A percentile compares a stretch with the other conserved stretches of the same genome.
Evolutionary conservation across 1,140 invertebrate species (phyloP).

Genomic region (Aphelenchoides fujianensis): DNA sequence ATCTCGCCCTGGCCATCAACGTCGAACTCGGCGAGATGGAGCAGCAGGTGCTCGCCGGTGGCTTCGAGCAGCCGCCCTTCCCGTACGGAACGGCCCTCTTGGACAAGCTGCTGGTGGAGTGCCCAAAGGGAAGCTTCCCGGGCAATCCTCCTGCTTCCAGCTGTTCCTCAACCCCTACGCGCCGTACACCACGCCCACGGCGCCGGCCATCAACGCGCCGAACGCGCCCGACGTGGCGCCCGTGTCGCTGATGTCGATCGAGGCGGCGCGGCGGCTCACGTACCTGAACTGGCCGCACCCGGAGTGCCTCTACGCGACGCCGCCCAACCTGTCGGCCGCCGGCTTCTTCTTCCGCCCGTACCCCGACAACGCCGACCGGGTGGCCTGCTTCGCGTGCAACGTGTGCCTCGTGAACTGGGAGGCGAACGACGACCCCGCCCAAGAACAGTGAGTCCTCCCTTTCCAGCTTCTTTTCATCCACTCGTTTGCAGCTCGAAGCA

Average conservation of each 20-base stretch:
- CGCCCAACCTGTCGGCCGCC: slow-evolving; percentile 89
- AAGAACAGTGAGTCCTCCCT: slow-evolving; percentile 33
- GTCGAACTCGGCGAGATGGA: background rate
- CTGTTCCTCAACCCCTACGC: background rate
- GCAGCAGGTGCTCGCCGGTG: too few relatives aligned
- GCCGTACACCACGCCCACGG: background rate
- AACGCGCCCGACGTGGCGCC: background rate
- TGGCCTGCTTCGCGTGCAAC: slow-evolving; percentile 89
- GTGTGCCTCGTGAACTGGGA: slow-evolving; percentile 92
- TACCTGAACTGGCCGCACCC: slow-evolving; percentile 84
- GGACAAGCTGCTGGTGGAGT: slow-evolving; percentile 14
- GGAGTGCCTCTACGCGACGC: slow-evolving; percentile 78
- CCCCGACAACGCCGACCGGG: slow-evolving; percentile 79
- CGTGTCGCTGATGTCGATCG: slow-evolving; percentile 76
- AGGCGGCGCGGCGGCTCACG: slow-evolving; percentile 80
- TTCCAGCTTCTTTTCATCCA: too few relatives aligned
- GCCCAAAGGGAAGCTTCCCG: background rate
- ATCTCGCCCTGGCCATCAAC: background rate
- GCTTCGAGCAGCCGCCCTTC: background rate
- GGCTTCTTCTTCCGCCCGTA: slow-evolving; percentile 90
- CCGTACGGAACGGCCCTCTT: slow-evolving; percentile 7
- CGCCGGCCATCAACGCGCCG: background rate
- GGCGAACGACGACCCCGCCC: slow-evolving; percentile 84
- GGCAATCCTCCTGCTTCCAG: slow-evolving; percentile 2
- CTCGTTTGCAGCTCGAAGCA: slow-evolving; percentile 6